Base-by-base conservation (phyloP, 2,797 vertebrate species). In the Chiroxiphia lanceolata region DNA sequence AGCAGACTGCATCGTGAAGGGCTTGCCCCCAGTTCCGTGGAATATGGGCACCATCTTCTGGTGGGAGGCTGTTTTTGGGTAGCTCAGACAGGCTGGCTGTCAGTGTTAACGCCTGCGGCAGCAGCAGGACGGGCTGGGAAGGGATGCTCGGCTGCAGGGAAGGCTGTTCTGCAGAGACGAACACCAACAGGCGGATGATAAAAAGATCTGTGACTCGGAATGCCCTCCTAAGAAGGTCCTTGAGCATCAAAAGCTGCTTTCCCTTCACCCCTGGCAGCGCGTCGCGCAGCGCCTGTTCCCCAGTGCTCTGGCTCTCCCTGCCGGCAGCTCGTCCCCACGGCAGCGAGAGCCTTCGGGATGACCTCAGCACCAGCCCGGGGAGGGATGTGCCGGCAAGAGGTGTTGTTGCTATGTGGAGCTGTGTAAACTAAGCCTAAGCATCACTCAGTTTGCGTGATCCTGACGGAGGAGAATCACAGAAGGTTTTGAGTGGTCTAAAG, bases 301-400 rank as follows among this genome's bases (percentile, higher is more conserved):
- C 81, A 1, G 68, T 9, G 84, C 89, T 94, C 36, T 74, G 53
- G 61, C 92, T 84, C 96, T 90, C 95, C 90, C 95, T 97, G 82
- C 95, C 65, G 95, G 82, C 85, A 74, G 81, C 64, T 79, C 4
- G 2, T 74, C 67, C 90, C 83, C 10, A 42, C 25, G 26, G 61
- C 87, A 74, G 23, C 19, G 2, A 4, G 15, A 59, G 31, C 22
- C 23, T 48, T 20, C 8, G 47, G 5, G 56, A 22, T 20, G 53
- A 53, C 74, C 78, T 13, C 8, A 3, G 7, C n/a, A 0, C 3
- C 77, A 40, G 38, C 61, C 42, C 2, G 15, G 7, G 25, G 6
- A 45, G 56, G 29, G 44, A 2, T 5, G 50, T 8, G 0, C 3
- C 1, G 7, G 11, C 67, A 4, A 5, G 40, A 0, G 4, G 5